A percentile compares a stretch with the other conserved stretches of the same genome.
phyloP scores from a whole-genome alignment of 2,797 vertebrate genomes.

The Sylvia borin region DNA sequence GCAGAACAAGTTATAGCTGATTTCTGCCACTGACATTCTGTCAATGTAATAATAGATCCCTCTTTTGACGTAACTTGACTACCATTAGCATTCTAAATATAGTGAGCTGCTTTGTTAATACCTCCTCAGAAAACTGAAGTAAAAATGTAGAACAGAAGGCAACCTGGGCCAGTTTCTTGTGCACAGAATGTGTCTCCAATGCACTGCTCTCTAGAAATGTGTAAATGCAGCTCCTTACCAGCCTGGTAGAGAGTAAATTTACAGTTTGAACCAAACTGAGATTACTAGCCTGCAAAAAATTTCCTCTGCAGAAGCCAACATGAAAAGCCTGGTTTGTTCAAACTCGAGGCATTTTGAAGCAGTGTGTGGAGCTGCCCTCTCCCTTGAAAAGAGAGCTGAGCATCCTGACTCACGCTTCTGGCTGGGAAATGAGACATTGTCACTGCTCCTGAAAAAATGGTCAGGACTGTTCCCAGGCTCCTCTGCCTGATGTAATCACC shows the following conservation, averaged over 20 bases:
- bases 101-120: conserved; percentile 46
- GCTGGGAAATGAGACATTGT: background rate
- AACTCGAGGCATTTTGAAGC: background rate
- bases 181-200: background rate
- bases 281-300: background rate
- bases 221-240: background rate
- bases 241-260: background rate
- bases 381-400: background rate
- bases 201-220: background rate
- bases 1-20: conserved; percentile 57
- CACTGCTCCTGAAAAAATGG: rapidly evolving
- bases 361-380: background rate
- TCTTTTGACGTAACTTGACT: conserved; percentile 64
- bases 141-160: conserved; percentile 1
- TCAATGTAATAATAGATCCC: conserved; percentile 70
- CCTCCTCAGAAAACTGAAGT: conserved; percentile 10
- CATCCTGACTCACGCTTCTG: background rate
- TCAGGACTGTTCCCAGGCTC: rapidly evolving
- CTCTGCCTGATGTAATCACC: background rate
- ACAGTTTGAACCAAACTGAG: background rate
- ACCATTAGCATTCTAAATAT: conserved; percentile 63
- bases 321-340: background rate
- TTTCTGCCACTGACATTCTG: conserved; percentile 59
- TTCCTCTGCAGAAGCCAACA: background rate
- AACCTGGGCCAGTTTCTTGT: background rate